These are phyloP conservation scores for Mastigias papua DNA, from an alignment of 30 jellyfish, hydroid and myxozoan species.

Conservation along the genomic window DNA sequence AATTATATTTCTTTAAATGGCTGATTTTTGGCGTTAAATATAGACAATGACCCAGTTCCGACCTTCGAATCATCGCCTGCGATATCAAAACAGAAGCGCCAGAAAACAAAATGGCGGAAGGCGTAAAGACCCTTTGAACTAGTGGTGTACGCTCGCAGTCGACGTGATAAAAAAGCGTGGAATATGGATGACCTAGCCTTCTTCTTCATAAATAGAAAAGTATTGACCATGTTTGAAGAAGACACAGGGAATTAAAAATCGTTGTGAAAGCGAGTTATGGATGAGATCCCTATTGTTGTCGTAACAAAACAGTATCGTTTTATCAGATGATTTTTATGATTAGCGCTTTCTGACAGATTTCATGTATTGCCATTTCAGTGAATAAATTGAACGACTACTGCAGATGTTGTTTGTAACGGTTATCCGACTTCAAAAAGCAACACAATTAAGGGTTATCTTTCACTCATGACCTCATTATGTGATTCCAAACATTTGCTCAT, in stretches of 20 bases:
- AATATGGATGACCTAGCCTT: neutral
- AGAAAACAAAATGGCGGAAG: constrained; percentile 10
- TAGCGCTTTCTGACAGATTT: neutral
- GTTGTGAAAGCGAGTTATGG: neutral
- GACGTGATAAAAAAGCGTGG: neutral
- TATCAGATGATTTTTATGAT: neutral
- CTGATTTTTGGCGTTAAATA: neutral
- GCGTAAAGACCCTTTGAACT: neutral
- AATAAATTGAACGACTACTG: constrained; percentile 3
- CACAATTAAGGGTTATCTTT: neutral
- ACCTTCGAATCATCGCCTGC: neutral
- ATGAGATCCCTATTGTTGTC: neutral
- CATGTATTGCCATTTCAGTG: neutral
- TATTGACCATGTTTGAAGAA: neutral
- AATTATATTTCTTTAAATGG: neutral
- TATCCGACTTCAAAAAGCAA: constrained; percentile 39
- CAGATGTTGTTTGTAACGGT: constrained; percentile 19
- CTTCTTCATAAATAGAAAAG: neutral
- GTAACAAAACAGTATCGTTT: constrained; percentile 8
- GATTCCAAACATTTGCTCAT: constrained; percentile 2
- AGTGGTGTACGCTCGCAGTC: neutral
- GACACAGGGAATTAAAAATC: neutral
- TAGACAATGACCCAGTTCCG: neutral
- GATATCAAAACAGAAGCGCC: neutral
- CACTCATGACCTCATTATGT: constrained; percentile 5